Base-by-base conservation (phyloP, 2,888 invertebrate species). In the Megamerina dolium region DNA sequence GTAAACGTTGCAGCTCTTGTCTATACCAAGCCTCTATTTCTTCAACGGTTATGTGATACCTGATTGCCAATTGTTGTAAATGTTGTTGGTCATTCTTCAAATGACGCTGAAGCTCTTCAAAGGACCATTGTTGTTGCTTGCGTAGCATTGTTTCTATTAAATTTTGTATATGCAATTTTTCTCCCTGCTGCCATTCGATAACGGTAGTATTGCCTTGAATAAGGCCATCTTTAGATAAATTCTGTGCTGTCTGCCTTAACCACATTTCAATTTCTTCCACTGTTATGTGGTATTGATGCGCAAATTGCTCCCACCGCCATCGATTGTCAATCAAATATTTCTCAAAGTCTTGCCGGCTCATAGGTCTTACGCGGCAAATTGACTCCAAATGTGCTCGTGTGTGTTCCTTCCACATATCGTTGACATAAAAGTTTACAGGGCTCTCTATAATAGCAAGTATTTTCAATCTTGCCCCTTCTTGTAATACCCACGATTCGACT, bases 401-500 rank as follows among this genome's bases (percentile, higher is more conserved):
- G 3, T 60, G 55, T 12, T 54, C 53, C 37, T 63, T 57, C 68
- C 69, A 69, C 1, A 51, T 29, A 16, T 53, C 46, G 4, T 41
- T 39, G n/a, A 34, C 19, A 20, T n/a, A 27, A 16, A 12, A 18
- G 29, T 13, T 41, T 26, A 56, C 54, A 0, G 61, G 58, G 9
- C 61, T 55, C 5, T 54, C 54, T 9, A 66, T 55, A 2, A 56
- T 48, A 1, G 64, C 63, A 6, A 64, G 55, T 0, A 62, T 43
- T 2, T 63, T 56, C 14, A 66, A 47, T 1, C 65, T 51, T 1
- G 63, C 63, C 0, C 61, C 60, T 43, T 69, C 68, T 31, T 63
- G 57, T 21, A 60, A 57, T 17, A 66, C 59, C 67, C 67, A 69
- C 21, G 61, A 55, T 39, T 68, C 64, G 9, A 69, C 59, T 44